Conservation (phyloP, 2,888 invertebrate species). For the Phania funesta region DNA sequence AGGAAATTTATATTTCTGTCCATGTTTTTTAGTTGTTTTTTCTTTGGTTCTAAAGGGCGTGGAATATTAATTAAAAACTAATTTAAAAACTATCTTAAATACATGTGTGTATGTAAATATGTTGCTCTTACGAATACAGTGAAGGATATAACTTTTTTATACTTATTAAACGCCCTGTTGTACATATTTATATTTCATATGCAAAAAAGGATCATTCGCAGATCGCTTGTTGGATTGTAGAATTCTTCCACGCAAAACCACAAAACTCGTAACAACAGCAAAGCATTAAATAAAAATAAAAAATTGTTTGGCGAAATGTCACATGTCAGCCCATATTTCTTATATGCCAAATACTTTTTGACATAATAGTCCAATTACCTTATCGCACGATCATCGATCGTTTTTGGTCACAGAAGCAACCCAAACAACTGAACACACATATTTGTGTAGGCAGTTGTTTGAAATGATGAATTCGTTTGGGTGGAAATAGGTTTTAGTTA, state of each 20-base stretch:
- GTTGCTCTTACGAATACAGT: not conserved
- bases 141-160: constrained; percentile 34
- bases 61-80: constrained; percentile 68
- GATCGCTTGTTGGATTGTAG: constrained; percentile 9
- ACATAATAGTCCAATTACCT: constrained; percentile 80
- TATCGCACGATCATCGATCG: constrained; percentile 77
- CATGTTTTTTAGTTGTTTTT: not conserved
- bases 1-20: constrained; percentile 47
- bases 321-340: constrained; percentile 79
- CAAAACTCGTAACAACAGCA: constrained; percentile 3
- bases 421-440: constrained; percentile 33
- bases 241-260: constrained; percentile 25
- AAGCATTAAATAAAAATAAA: constrained; percentile 35
- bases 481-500: not conserved
- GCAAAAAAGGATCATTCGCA: constrained; percentile 11
- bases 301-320: constrained; percentile 69
- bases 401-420: constrained; percentile 64
- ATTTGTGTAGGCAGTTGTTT: constrained; percentile 24
- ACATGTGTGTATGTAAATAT: not conserved
- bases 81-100: constrained; percentile 60
- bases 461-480: not conserved
- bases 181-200: constrained; percentile 2
- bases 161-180: constrained; percentile 54
- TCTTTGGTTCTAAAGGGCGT: constrained; percentile 43
- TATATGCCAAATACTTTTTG: constrained; percentile 79